Evolutionary conservation across 2,888 invertebrate species (phyloP), one percentile per base, ranked within the genome.

Genomic region (Ormyrus pomaceus): DNA sequence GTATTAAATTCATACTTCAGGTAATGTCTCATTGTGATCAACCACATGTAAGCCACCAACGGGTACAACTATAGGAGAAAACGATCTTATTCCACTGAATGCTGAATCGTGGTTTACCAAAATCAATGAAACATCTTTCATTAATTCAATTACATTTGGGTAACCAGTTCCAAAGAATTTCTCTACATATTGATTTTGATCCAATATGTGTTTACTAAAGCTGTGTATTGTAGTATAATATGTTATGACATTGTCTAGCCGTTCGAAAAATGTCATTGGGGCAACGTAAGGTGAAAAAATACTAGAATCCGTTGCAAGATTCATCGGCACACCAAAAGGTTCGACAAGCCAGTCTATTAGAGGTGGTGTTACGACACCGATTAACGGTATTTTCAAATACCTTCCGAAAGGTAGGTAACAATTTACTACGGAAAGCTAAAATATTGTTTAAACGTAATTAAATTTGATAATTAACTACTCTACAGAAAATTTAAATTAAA

Each of bases 41-140:
- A 83, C 83, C 5, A 93, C 90, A 80, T 93, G 93, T 77, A 93
- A 87, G 61, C 93, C 93, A 10, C 92, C 93, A 6, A 93, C 91
- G 58, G 92, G 91, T 13, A 93, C 87, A 83, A 92, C 87, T 4
- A 90, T 91, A 0, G 92, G 89, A 3, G 91, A 88, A 0, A 86
- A 85, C 4, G 93, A 92, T 62, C 90, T 89, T 6, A 91, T 84
- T 3, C 90, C 91, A 59, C 91, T 91, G 51, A 93, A 77, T 0
- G 91, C 90, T 13, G 89, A 87, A 86, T 93, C 91, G 79, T 92
- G 91, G 86, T 93, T 93, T 0, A 91, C 83, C 56, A 93, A 84
- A 58, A 93, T 88, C 6, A 92, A 84, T 5, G 92, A 92, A 9
- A 92, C 84, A 76, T 91, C 91, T 56, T 85, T 89, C 82, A 92